Evolutionary conservation across 2,888 invertebrate genomes (phyloP).

Genomic region (Uropetala carovei): DNA sequence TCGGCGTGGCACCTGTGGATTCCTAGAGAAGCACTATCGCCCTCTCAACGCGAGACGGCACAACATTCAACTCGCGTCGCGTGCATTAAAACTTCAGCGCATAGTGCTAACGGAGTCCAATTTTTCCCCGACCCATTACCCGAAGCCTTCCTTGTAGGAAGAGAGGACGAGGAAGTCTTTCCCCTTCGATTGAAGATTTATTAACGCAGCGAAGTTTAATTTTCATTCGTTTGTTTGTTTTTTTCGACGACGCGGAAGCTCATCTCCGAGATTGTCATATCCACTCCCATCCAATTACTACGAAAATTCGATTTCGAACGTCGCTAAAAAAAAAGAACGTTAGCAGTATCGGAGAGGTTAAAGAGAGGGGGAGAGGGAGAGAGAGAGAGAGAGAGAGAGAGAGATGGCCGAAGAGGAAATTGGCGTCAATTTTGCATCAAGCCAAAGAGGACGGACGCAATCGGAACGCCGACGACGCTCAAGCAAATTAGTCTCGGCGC

Average conservation of each 20-base stretch:
- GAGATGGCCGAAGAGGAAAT: slow-evolving; percentile 2
- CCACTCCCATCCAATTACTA: slow-evolving; percentile 1
- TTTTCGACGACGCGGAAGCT: not conserved
- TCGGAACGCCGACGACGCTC: slow-evolving; percentile 14
- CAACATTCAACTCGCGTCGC: not conserved
- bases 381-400: not conserved
- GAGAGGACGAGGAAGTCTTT: not conserved
- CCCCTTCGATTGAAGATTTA: not conserved
- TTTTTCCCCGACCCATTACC: not conserved
- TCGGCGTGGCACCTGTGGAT: not conserved
- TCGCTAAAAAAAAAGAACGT: not conserved
- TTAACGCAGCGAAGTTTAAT: not conserved
- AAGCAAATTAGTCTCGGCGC: slow-evolving; percentile 48
- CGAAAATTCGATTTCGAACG: not conserved
- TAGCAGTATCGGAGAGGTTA: not conserved
- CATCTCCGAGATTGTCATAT: not conserved
- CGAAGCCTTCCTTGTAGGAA: not conserved
- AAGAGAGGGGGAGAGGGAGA: too few species aligned
- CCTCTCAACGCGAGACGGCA: not conserved
- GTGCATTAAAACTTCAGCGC: not conserved
- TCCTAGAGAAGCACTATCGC: not conserved
- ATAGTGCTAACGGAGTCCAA: not conserved
- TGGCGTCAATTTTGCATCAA: slow-evolving; percentile 45
- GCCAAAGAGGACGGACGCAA: not conserved
- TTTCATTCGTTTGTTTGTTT: not conserved